Conservation (phyloP, 2,888 invertebrate species). For the Trachelus stipa region DNA sequence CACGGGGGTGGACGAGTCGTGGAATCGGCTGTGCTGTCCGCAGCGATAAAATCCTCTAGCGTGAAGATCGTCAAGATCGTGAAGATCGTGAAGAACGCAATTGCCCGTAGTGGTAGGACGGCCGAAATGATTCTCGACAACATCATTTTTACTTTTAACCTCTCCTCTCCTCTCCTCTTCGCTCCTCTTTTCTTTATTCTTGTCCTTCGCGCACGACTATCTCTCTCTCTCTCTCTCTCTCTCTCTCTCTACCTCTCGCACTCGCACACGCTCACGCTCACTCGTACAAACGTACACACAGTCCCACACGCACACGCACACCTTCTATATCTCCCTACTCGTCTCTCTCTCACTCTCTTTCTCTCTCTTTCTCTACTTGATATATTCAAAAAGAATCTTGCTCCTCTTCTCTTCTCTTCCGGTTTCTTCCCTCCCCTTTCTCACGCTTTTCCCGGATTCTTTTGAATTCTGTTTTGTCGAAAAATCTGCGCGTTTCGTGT, state of each 20-base stretch:
- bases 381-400: not conserved
- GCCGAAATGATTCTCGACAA: conserved; percentile 38
- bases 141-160: conserved; percentile 46
- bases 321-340: conserved; percentile 14
- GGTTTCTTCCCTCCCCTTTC: conserved; percentile 11
- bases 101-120: conserved; percentile 40
- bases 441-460: not conserved
- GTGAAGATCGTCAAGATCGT: conserved; percentile 6
- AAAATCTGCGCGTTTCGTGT: too few species aligned
- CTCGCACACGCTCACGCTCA: too few species aligned
- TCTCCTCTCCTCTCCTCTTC: conserved; percentile 15
- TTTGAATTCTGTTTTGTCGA: too few species aligned
- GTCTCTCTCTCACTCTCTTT: conserved; percentile 18
- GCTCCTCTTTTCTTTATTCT: conserved; percentile 20
- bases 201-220: conserved; percentile 6
- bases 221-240: conserved; percentile 1
- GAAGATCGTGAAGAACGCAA: conserved; percentile 28
- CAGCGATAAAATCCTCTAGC: conserved; percentile 32
- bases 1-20: conserved; percentile 52
- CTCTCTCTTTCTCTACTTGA: conserved; percentile 10
- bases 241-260: not conserved
- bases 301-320: too few species aligned
- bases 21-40: conserved; percentile 24
- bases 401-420: conserved; percentile 13
- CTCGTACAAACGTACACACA: too few species aligned